Base-by-base conservation (phyloP, 2,113 vertebrate species). In the Marmota monax region DNA sequence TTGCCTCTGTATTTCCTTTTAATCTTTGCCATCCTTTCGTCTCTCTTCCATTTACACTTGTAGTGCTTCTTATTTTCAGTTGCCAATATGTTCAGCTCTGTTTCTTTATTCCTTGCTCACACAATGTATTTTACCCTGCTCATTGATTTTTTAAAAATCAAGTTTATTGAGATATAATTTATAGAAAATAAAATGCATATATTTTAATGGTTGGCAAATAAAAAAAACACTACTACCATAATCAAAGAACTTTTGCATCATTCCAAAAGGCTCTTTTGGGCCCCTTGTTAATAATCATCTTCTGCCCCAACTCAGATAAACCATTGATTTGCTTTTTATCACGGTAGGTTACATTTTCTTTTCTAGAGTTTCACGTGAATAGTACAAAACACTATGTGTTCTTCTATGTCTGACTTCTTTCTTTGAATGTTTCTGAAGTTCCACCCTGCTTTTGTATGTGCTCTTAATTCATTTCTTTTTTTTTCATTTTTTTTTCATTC, bases 341-440 rank as follows among this genome's bases (percentile, higher is more conserved):
- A 29, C 1, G 4, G 34, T 56, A 51, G 37, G 39, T 74, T 78
- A 0, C 29, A 23, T 61, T 70, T n/a, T 63, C 1, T 32, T 80
- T 78, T 18, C 51, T 76, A 25, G 37, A 67, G 11, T 90, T 82
- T 58, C 34, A 27, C 69, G 7, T 73, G 37, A 74, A 18, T 86
- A 27, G 25, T 77, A 37, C 53, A 25, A 48, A 67, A n/a, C 7
- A 20, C 45, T 45, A 9, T 51, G 20, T 78, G 72, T 34, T 51
- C 63, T 84, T 69, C 63, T 88, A 42, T 53, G 34, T 79, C 23
- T 89, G 12, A 1, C 22, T 88, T 83, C 69, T 27, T 92, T 83
- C 69, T 94, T n/a, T 56, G 42, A 32, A 11, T 70, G 53, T 83
- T 78, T 87, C n/a, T 72, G 53, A 92, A 84, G 78, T 79, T 95